Evolutionary conservation across 1,140 invertebrate species (phyloP), one percentile per base, ranked within the genome.

Genomic region (Drosophila burlai): DNA sequence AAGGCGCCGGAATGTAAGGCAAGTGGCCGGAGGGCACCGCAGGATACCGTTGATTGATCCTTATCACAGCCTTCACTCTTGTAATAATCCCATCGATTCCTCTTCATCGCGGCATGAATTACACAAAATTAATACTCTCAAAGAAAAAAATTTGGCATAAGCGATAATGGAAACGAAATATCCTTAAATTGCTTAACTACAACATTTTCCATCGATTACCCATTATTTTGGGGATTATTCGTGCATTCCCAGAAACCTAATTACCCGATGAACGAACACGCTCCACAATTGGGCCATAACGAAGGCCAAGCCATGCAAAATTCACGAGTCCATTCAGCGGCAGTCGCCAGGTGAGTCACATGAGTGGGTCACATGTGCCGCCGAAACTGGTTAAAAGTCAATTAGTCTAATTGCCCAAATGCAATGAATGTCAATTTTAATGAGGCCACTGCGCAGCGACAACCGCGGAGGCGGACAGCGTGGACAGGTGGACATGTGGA

Each of bases 381-480:
- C 74, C 54, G 54, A 76, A 78, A 69, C 57, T 84, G 75, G 84
- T 80, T 90, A 90, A 89, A 89, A 89, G 85, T 84, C 85, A 89
- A 89, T 89, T 89, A 89, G 84, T 69, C 67, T 89, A 90, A 89
- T 89, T 89, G 80, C 76, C 80, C 68, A 84, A 83, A 80, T 83
- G 83, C 80, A 89, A 89, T 89, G 84, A 89, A 78, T 87, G 83
- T 80, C 81, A 81, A 89, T 84, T 84, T 85, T 66, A 89, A 90
- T 89, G 85, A 67, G 84, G 84, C 81, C 84, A 87, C 38, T 76
- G 84, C 77, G 71, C 81, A 78, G 65, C 49, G 66, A 58, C 38
- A 36, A 57, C 16, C 43, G 43, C 45, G 18, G 15, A 57, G 45
- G 57, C 36, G 21, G 40, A 45, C 29, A 13, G 10, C 2, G 2